phyloP scores from a whole-genome alignment of 2,113 vertebrate genomes.

The Pelecanoides urinatrix region DNA sequence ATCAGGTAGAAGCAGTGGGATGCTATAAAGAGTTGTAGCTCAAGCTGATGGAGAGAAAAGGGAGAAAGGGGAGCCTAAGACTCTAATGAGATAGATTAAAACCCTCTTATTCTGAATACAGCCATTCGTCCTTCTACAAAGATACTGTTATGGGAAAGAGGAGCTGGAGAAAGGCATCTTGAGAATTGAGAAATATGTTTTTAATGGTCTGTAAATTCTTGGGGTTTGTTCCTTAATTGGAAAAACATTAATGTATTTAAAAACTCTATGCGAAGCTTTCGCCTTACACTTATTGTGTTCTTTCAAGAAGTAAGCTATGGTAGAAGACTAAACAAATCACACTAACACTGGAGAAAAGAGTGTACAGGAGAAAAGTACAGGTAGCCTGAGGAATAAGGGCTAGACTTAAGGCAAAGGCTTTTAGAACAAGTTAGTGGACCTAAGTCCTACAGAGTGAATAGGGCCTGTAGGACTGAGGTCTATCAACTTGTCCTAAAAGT shows the following conservation, averaged over 20 bases:
- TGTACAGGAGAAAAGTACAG: neutral
- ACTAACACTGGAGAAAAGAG: neutral
- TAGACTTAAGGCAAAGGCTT: neutral
- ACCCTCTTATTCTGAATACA: neutral
- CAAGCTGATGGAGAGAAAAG: neutral
- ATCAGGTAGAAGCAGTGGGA: neutral
- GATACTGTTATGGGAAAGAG: neutral
- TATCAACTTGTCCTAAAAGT: neutral
- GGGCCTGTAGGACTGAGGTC: neutral
- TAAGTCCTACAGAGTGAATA: neutral
- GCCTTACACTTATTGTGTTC: neutral
- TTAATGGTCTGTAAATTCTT: neutral
- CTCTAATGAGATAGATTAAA: neutral
- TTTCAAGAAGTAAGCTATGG: neutral
- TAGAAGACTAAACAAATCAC: neutral
- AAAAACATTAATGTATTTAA: neutral
- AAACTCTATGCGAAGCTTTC: neutral
- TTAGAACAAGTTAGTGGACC: neutral
- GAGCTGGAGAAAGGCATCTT: neutral
- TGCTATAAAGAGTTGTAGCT: neutral
- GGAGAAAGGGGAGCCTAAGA: neutral
- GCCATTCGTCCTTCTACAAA: neutral
- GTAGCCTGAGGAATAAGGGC: neutral
- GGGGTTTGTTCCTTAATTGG: neutral
- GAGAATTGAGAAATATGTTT: neutral